A percentile compares a stretch with the other conserved stretches of the same genome.
These are phyloP conservation scores for Furcula furcula DNA, from an alignment of 2,888 invertebrate species.

Conservation along the genomic window DNA sequence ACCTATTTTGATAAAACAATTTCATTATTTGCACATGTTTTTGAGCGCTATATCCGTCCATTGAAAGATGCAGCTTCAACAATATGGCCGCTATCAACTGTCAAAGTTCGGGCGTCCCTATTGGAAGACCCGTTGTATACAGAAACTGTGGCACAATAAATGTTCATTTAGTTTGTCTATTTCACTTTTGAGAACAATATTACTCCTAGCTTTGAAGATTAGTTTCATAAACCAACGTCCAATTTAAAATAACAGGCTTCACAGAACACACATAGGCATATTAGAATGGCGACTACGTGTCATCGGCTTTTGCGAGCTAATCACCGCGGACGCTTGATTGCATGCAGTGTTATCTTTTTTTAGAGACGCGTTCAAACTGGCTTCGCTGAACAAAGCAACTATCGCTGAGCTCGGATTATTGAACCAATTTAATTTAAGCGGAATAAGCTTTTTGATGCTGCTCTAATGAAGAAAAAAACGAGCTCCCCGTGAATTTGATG, in stretches of 20 bases:
- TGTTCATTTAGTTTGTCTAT: too few species aligned
- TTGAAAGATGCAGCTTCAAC: too few species aligned
- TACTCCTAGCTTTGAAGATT: slow-evolving; percentile 35
- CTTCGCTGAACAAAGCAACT: slow-evolving; percentile 68
- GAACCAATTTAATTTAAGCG: slow-evolving; percentile 65
- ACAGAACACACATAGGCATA: slow-evolving; percentile 52
- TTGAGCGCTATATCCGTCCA: too few species aligned
- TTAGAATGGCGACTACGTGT: slow-evolving; percentile 61
- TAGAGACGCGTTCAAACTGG: slow-evolving; percentile 52
- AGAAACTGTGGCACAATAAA: too few species aligned
- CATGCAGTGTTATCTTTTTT: slow-evolving; percentile 56
- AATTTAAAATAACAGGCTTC: slow-evolving; percentile 71
- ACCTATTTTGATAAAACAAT: too few species aligned
- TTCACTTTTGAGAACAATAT: too few species aligned
- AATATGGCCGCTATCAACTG: too few species aligned
- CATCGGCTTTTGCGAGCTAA: slow-evolving; percentile 65
- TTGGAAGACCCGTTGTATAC: too few species aligned
- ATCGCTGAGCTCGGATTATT: slow-evolving; percentile 63
- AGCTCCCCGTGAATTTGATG: slow-evolving; percentile 38
- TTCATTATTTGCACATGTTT: too few species aligned
- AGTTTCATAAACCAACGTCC: slow-evolving; percentile 42
- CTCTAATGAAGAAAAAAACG: slow-evolving; percentile 48
- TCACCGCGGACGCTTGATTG: slow-evolving; percentile 65
- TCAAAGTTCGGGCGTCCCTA: too few species aligned
- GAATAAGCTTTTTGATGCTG: slow-evolving; percentile 58